Percentiles rank a stretch among this genome's conserved stretches.
These are phyloP conservation scores for Gadopsis marmoratus DNA, from an alignment of 2,797 vertebrate genomes.

Conservation along the genomic window DNA sequence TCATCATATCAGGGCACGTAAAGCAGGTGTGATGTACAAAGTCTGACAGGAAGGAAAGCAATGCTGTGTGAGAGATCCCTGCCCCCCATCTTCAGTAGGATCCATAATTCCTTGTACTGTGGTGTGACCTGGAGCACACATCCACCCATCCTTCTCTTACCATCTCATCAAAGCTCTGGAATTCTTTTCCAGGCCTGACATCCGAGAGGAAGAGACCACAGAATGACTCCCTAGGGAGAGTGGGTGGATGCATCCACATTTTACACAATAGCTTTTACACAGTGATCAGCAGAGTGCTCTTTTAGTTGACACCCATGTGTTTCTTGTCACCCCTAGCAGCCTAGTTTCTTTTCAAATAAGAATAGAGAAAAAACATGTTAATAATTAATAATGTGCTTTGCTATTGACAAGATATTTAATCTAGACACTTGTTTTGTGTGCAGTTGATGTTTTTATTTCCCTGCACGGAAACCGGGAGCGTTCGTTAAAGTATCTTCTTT, in stretches of 20 bases:
- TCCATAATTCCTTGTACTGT: conserved; percentile 68
- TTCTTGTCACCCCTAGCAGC: background rate
- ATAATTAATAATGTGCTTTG: conserved; percentile 22
- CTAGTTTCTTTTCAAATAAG: background rate
- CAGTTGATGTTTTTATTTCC: conserved; percentile 13
- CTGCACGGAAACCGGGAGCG: background rate
- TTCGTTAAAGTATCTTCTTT: conserved; percentile 25
- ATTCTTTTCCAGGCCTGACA: conserved; percentile 66
- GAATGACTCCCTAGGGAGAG: conserved; percentile 59
- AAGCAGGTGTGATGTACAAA: conserved; percentile 50
- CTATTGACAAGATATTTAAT: conserved; percentile 6
- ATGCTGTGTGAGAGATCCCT: conserved; percentile 20
- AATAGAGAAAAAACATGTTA: background rate
- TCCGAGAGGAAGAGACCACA: conserved; percentile 63
- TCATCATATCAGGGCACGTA: conserved; percentile 30
- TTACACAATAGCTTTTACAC: conserved; percentile 46
- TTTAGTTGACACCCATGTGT: conserved; percentile 25
- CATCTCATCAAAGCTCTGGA: conserved; percentile 76
- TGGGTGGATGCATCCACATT: conserved; percentile 58
- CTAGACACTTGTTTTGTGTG: conserved; percentile 11
- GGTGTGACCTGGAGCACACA: conserved; percentile 71
- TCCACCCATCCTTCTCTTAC: conserved; percentile 60
- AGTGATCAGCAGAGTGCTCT: conserved; percentile 31
- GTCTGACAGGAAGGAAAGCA: conserved; percentile 60
- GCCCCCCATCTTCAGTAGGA: conserved; percentile 35